Evolutionary conservation across 1,140 invertebrate genomes (phyloP).

Genomic region (Ips nitidus): DNA sequence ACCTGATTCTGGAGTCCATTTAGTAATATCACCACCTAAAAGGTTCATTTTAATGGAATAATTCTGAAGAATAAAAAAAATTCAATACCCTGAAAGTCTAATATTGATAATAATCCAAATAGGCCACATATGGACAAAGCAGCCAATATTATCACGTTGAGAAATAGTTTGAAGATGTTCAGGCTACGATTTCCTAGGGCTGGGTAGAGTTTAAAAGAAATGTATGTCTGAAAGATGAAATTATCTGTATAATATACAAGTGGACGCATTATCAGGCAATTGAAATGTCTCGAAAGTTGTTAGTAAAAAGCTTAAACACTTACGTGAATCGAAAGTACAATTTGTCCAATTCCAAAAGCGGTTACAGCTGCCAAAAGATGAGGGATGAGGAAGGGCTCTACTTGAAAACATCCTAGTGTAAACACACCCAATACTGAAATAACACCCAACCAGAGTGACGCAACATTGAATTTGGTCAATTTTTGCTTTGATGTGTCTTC

Average conservation of each 20-base stretch:
- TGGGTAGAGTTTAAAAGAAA: constrained; percentile 33
- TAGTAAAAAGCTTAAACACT: background rate
- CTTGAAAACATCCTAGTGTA: constrained; percentile 10
- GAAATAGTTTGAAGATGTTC: constrained; percentile 12
- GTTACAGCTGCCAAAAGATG: constrained; percentile 21
- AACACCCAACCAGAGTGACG: background rate
- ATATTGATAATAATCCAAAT: constrained; percentile 3
- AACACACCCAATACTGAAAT: constrained; percentile 15
- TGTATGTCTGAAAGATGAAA: constrained; percentile 23
- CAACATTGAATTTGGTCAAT: constrained; percentile 8
- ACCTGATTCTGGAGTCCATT: constrained; percentile 32
- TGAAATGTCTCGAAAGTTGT: background rate
- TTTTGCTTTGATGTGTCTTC: background rate
- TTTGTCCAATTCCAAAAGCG: constrained; percentile 18
- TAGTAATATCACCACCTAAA: constrained; percentile 37
- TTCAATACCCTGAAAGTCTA: constrained; percentile 1
- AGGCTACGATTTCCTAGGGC: constrained; percentile 4
- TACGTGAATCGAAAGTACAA: constrained; percentile 31
- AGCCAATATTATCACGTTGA: background rate
- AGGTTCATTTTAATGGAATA: constrained; percentile 9
- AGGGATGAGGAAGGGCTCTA: constrained; percentile 12
- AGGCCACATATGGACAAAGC: background rate
- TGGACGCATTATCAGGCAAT: background rate
- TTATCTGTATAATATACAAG: background rate
- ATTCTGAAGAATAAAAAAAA: background rate